phyloP scores from a whole-genome alignment of 2,113 vertebrate genomes.

The Rana temporaria region DNA sequence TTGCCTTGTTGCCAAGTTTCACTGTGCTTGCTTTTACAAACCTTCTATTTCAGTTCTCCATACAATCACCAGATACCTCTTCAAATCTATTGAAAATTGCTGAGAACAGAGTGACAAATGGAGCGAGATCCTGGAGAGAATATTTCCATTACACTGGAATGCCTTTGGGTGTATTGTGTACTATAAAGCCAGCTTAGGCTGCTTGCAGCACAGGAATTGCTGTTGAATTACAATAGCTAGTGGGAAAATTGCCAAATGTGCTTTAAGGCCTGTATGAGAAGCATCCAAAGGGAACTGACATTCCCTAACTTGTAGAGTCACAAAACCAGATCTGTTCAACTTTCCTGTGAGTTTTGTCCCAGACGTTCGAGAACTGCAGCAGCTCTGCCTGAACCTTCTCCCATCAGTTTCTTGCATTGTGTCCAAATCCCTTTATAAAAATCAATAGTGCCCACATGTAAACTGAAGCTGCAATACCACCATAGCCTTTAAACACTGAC shows the following conservation, averaged over 20 bases:
- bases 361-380: no score
- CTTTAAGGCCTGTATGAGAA: no score
- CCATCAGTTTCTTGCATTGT: no score
- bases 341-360: no score
- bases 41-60: not conserved
- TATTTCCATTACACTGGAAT: slow-evolving; percentile 2
- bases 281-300: no score
- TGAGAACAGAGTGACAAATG: slow-evolving; percentile 9
- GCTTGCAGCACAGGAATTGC: not conserved
- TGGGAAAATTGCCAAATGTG: not conserved
- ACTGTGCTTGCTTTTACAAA: not conserved
- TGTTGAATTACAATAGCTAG: not conserved
- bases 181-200: not conserved
- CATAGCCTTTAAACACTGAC: no score
- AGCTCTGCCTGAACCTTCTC: no score
- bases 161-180: not conserved
- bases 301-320: no score
- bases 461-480: no score
- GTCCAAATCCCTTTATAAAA: no score
- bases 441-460: no score
- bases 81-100: slow-evolving; percentile 24
- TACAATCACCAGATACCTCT: not conserved
- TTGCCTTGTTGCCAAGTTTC: not conserved
- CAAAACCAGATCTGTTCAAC: no score
- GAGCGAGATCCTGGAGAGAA: not conserved